Percentiles rank a stretch among this genome's conserved stretches.
Evolutionary conservation across 1,140 invertebrate species (phyloP).

Genomic region (Drosophila quadrilineata): DNA sequence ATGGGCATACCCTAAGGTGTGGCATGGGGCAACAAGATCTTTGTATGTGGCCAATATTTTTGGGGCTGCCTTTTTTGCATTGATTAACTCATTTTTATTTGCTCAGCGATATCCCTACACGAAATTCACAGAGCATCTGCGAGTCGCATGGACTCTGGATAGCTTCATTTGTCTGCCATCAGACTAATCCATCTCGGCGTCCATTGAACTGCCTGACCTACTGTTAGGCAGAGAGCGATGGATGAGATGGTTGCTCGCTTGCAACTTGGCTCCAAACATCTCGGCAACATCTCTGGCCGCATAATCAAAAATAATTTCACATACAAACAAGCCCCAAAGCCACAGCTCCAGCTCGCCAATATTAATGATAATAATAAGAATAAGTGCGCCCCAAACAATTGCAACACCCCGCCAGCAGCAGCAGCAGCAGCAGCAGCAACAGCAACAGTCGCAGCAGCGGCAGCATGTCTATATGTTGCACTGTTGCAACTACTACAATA

Average conservation of each 20-base stretch:
- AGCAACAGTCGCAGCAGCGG: constrained; percentile 25
- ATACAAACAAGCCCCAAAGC: constrained; percentile 77
- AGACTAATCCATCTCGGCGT: constrained; percentile 65
- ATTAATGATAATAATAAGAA: constrained; percentile 80
- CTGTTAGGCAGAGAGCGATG: constrained; percentile 51
- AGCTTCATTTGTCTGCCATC: not conserved
- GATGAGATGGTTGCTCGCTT: not conserved
- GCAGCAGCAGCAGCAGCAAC: constrained; percentile 32
- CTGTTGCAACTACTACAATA: constrained; percentile 19
- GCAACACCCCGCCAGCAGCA: constrained; percentile 55
- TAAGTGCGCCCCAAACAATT: constrained; percentile 75
- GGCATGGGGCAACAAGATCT: not conserved
- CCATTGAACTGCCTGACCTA: constrained; percentile 71
- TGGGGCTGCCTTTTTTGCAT: not conserved
- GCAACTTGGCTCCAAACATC: no score
- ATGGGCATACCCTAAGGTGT: constrained; percentile 25
- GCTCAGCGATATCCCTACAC: not conserved
- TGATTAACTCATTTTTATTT: constrained; percentile 14
- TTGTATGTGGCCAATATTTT: not conserved
- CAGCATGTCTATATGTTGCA: constrained; percentile 1
- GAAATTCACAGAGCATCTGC: constrained; percentile 33
- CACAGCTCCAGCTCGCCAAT: constrained; percentile 51
- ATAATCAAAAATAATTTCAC: constrained; percentile 80
- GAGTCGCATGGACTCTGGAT: constrained; percentile 9
- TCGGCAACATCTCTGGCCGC: constrained; percentile 50